Conservation (phyloP, 2,888 invertebrate species). For the Oconnorella tubifera region DNA sequence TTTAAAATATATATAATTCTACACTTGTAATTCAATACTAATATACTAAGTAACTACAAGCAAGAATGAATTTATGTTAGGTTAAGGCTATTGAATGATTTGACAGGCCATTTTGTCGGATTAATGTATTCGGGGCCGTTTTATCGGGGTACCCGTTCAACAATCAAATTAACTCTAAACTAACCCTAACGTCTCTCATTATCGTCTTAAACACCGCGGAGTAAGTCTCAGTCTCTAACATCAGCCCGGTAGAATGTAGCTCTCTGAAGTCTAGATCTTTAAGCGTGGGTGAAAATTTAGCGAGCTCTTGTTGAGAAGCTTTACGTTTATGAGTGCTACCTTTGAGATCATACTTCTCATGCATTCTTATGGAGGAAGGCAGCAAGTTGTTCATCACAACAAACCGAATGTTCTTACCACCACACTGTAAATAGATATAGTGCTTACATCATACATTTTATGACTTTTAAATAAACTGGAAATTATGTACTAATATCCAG, state of each 20-base stretch:
- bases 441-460: no score
- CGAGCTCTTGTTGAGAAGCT: constrained; percentile 83
- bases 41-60: no score
- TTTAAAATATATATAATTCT: no score
- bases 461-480: no score
- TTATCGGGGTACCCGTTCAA: no score
- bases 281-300: constrained; percentile 87
- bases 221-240: constrained; percentile 92
- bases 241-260: constrained; percentile 86
- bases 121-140: no score
- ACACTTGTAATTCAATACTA: no score
- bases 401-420: constrained; percentile 97
- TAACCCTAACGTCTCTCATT: constrained; percentile 90
- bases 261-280: constrained; percentile 99
- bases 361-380: constrained; percentile 87
- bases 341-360: constrained; percentile 98
- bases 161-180: no score
- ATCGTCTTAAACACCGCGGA: constrained; percentile 93
- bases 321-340: constrained; percentile 98
- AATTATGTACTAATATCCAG: no score
- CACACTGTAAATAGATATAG: constrained; percentile 72
- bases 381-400: constrained; percentile 98
- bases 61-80: no score
- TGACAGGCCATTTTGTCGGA: no score
- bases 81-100: no score